phyloP scores from a whole-genome alignment of 2,888 invertebrate genomes.

The Stegana nigrithorax region DNA sequence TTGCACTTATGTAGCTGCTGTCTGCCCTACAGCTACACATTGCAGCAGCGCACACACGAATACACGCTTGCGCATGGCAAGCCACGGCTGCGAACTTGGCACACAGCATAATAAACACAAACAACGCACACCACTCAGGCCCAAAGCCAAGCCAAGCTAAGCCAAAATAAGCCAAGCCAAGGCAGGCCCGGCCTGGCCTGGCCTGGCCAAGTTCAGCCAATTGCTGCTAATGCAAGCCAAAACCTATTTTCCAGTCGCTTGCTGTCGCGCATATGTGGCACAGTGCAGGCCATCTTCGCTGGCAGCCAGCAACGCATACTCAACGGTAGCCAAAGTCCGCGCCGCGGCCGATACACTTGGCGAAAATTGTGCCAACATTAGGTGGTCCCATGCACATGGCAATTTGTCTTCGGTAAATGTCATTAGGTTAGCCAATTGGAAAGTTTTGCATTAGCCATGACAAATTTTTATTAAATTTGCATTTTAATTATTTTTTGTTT shows the following conservation, averaged over 20 bases:
- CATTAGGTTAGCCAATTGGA: too few relatives aligned
- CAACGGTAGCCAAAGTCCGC: neutral
- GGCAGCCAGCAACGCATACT: neutral
- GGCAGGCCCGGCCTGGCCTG: too few relatives aligned
- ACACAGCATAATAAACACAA: constrained; percentile 9
- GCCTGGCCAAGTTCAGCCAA: too few relatives aligned
- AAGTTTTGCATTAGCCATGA: too few relatives aligned
- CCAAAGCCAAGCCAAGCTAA: neutral
- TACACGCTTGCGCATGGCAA: neutral
- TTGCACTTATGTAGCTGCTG: too few relatives aligned
- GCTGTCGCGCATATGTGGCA: neutral
- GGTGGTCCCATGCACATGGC: constrained; percentile 7
- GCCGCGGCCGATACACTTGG: constrained; percentile 42
- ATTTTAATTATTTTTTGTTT: too few relatives aligned
- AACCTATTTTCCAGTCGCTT: constrained; percentile 1
- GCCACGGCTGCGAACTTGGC: neutral
- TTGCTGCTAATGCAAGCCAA: neutral
- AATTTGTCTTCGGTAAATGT: too few relatives aligned
- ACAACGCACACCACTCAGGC: neutral
- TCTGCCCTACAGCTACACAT: neutral
- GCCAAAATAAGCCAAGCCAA: too few relatives aligned
- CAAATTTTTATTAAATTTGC: too few relatives aligned
- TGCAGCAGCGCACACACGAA: neutral
- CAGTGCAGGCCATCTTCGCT: neutral
- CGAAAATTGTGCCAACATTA: constrained; percentile 23